Percentiles rank a stretch among this genome's conserved stretches.
phyloP scores from a whole-genome alignment of 2,797 vertebrate genomes.

The Naso thynnoides region DNA sequence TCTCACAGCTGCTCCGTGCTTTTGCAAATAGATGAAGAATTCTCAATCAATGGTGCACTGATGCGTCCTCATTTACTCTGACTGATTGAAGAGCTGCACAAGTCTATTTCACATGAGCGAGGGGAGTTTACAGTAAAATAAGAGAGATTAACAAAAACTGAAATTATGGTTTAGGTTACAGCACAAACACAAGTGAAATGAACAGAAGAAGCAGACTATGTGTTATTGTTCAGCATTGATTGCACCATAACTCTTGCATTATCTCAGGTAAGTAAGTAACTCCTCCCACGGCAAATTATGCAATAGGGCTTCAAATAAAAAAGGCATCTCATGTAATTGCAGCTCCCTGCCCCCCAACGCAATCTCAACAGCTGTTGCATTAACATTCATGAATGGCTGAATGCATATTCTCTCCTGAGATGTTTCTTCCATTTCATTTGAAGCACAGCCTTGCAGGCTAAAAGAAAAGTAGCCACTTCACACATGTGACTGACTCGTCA shows the following conservation, averaged over 20 bases:
- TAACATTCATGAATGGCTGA: constrained; percentile 50
- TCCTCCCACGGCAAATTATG: constrained; percentile 28
- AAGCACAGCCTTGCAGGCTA: constrained; percentile 20
- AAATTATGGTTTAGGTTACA: constrained; percentile 8
- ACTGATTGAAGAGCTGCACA: constrained; percentile 25
- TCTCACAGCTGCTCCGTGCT: constrained; percentile 68
- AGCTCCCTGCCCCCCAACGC: background rate
- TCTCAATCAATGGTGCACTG: constrained; percentile 39
- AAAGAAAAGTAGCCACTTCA: constrained; percentile 27
- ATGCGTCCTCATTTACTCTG: constrained; percentile 50
- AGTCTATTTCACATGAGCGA: constrained; percentile 28
- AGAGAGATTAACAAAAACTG: constrained; percentile 35
- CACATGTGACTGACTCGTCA: constrained; percentile 34
- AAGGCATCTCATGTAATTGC: constrained; percentile 37
- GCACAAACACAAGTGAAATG: constrained; percentile 13
- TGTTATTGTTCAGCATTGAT: constrained; percentile 49
- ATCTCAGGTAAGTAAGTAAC: constrained; percentile 27
- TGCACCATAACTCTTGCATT: constrained; percentile 22
- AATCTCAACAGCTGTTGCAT: constrained; percentile 44
- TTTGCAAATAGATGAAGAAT: constrained; percentile 60
- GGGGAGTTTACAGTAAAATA: constrained; percentile 3
- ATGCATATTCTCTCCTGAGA: constrained; percentile 31
- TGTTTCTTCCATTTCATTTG: constrained; percentile 37
- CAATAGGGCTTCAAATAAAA: constrained; percentile 34
- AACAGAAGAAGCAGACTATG: constrained; percentile 24